These are phyloP conservation scores for Platalea minor DNA, from an alignment of 2,797 vertebrate genomes.

Conservation along the genomic window DNA sequence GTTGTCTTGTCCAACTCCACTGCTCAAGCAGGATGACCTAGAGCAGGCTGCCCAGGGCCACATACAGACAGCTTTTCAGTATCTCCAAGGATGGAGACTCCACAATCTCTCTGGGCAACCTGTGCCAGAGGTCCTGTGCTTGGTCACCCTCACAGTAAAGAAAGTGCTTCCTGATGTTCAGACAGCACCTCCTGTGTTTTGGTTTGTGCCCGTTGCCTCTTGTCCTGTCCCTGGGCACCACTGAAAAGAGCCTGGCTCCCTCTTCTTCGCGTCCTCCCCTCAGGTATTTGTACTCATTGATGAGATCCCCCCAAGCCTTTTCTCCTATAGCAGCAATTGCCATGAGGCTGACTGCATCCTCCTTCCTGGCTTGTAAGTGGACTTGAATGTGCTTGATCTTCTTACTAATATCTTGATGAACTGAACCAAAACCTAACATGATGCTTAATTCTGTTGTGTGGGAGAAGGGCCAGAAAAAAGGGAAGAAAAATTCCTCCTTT, in stretches of 20 bases:
- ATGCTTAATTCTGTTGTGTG: neutral
- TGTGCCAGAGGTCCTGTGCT: neutral
- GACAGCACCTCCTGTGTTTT: neutral
- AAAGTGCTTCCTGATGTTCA: neutral
- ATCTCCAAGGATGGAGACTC: neutral
- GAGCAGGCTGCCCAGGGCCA: neutral
- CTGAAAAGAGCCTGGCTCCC: neutral
- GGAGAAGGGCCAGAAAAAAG: neutral
- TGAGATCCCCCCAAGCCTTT: neutral
- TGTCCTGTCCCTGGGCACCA: neutral
- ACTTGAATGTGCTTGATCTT: neutral
- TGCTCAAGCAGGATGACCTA: neutral
- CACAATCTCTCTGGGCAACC: neutral
- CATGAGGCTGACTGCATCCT: neutral
- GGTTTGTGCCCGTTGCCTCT: neutral
- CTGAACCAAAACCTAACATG: neutral
- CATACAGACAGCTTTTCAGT: neutral
- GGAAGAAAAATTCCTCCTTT: neutral
- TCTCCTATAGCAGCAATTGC: neutral
- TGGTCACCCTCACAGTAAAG: neutral
- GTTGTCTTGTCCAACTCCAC: neutral
- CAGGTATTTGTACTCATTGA: neutral
- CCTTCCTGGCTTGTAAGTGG: neutral
- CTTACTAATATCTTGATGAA: neutral
- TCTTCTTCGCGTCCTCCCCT: neutral